Base-by-base conservation (phyloP, 1,140 invertebrate species). In the Drosophila lini region DNA sequence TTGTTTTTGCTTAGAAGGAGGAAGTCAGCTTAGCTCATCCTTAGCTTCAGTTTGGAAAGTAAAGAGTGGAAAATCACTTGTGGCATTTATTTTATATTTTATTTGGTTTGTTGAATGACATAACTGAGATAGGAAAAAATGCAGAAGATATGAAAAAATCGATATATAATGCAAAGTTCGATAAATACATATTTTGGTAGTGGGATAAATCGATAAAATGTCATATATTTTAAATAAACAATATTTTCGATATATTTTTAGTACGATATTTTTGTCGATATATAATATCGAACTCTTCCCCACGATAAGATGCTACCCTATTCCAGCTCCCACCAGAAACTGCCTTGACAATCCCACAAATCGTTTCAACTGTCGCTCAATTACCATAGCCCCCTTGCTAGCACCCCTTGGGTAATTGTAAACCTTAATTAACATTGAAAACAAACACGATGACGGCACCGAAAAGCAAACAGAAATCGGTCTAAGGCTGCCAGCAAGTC, bases 341-440 rank as follows among this genome's bases (percentile, higher is more conserved):
- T 10, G 4, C 6, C 19, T 9, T 38, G 13, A 34, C n/a, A 34
- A 28, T 31, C 16, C 16, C 64, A 48, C 31, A 58, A 71, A 71
- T 71, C 65, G 52, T 59, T 70, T 50, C 52, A 16, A 59, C 68
- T 50, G 64, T 41, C 65, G 52, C 50, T 71, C 67, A 58, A 71
- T 71, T 71, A 71, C 42, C 68, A 71, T 41, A 41, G 19, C 38
- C 19, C 47, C 25, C 19, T 11, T 11, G 3, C 10, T 38, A 28
- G 32, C 25, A n/a, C 47, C 47, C 67, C 63, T 67, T 52, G 25
- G 62, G 55, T 86, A 86, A 86, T 81, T 75, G 70, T 71, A 76
- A 90, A 81, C 81, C 80, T 80, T 86, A 90, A 90, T 90, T 90
- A 90, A 90, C 81, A 90, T 90, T 70, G 68, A 90, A 90, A 86